Conservation (phyloP, 2,113 vertebrate species). For the Turnix velox region DNA sequence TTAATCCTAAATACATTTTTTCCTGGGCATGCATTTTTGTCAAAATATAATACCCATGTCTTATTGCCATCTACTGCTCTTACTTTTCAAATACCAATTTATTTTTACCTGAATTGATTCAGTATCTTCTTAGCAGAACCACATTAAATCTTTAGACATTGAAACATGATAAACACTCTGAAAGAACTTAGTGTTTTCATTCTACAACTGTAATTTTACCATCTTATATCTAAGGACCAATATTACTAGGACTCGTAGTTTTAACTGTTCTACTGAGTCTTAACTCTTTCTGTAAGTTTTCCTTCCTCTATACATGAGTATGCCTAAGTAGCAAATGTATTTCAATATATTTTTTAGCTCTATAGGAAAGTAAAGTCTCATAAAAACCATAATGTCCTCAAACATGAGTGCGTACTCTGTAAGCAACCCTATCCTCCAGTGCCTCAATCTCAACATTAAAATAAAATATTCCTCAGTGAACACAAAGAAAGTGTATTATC, state of each 20-base stretch:
- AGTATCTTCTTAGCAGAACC: conserved; percentile 1
- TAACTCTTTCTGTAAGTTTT: not conserved
- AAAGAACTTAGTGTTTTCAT: conserved; percentile 43
- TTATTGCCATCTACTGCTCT: conserved; percentile 41
- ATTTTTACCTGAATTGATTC: conserved; percentile 32
- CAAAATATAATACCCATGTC: not conserved
- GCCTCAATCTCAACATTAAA: not conserved
- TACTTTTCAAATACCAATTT: conserved; percentile 54
- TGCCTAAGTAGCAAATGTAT: not conserved
- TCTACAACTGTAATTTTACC: conserved; percentile 38
- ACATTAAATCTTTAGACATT: conserved; percentile 25
- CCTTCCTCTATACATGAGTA: not conserved
- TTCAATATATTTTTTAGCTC: not conserved
- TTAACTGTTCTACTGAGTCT: not conserved
- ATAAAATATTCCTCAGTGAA: not conserved
- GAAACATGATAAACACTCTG: conserved; percentile 38
- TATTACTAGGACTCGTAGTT: not conserved
- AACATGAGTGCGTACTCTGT: not conserved
- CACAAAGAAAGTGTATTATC: not conserved
- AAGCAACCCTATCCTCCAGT: not conserved
- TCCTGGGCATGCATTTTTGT: not conserved
- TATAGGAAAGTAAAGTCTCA: not conserved
- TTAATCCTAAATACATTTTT: not conserved
- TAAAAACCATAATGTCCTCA: not conserved
- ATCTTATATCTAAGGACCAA: not conserved